Base-by-base conservation (phyloP, 2,888 invertebrate species). In the Zaprionus bogoriensis region DNA sequence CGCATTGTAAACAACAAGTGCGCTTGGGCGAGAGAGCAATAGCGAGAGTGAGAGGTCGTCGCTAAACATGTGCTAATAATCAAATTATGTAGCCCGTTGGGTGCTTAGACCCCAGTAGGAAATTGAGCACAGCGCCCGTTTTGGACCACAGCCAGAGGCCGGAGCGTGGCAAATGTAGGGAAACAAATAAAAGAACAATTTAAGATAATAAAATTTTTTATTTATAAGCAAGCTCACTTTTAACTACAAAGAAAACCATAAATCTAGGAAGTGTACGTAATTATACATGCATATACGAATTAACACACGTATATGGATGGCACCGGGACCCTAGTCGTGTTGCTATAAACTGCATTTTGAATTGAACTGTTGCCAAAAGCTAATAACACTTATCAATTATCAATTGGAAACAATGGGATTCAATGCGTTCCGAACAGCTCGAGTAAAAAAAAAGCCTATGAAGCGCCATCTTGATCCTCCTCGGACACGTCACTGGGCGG, bases 401-500 rank as follows among this genome's bases (percentile, higher is more conserved):
- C n/a, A 6, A 36, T 36, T 36, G 7, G 32, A 36, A 36, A 36
- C 32, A 36, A 36, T 17, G 7, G 9, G 17, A 17, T 14, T 36
- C 32, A 0, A n/a, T 22, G 23, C 12, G 5, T 17, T 45, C 14
- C 9, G 14, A 3, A 17, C 14, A 14, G 17, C 17, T 14, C 17
- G 7, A 10, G 7, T 36, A 19, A 14, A 36, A 12, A 12, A 19
- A 46, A 12, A 51, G 22, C 14, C 17, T 55, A 57, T 14, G 23
- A 14, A 7, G 14, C 19, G 7, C 4, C 19, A 10, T 52, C 48
- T 10, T 52, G 42, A 9, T 55, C 84, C 0, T 65, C 62, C 9
- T 86, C 85, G 4, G 77, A 76, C 28, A 81, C 84, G 23, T 81
- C 77, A 23, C 73, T 69, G 20, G 83, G 63, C 2, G 90, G 89